Evolutionary conservation across 1,140 invertebrate genomes (phyloP).

Genomic region (Belonocnema kinseyi): DNA sequence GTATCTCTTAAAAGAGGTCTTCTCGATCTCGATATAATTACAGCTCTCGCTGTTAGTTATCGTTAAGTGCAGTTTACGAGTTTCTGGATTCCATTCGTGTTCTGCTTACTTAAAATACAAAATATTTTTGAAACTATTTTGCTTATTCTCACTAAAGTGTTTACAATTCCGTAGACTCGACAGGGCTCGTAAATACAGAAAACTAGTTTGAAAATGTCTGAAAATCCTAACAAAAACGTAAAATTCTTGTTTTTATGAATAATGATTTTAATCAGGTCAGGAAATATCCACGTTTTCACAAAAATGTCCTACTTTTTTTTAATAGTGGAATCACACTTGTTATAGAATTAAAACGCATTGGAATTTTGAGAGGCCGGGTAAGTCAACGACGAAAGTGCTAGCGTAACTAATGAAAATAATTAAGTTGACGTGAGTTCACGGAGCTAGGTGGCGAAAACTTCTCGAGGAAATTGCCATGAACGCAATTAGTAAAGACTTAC

Average conservation of each 20-base stretch:
- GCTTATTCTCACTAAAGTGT: neutral
- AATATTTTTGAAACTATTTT: neutral
- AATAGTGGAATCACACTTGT: no score
- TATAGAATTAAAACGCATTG: neutral
- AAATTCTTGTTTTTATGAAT: no score
- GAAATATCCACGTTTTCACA: no score
- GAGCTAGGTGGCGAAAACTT: neutral
- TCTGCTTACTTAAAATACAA: neutral
- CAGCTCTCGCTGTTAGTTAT: neutral
- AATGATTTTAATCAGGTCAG: no score
- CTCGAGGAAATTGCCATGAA: neutral
- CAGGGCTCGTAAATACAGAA: no score
- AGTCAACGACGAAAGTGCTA: conserved; percentile 2
- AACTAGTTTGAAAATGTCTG: no score
- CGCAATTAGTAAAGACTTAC: no score
- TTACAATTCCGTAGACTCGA: neutral
- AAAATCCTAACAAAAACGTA: no score
- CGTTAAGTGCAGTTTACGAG: neutral
- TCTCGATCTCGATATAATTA: neutral
- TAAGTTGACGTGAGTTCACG: neutral
- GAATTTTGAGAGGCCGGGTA: neutral
- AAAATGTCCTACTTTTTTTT: no score
- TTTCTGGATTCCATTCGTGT: neutral
- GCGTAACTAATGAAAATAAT: conserved; percentile 38
- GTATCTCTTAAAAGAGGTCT: no score